A percentile compares a stretch with the other conserved stretches of the same genome.
Conservation (phyloP, 2,113 vertebrate genomes). For the Ploceus nigricollis region DNA sequence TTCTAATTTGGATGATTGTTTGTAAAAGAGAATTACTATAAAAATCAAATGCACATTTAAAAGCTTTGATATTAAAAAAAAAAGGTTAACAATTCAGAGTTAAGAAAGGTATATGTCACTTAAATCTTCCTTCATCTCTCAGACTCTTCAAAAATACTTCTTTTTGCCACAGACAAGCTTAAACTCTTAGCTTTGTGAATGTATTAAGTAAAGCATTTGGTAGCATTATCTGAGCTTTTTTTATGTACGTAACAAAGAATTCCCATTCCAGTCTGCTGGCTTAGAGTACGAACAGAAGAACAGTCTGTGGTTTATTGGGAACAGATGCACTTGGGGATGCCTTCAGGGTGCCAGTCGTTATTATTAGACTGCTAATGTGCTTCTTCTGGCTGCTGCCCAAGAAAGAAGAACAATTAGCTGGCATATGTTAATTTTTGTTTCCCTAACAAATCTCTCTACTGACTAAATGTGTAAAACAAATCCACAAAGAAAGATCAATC, state of each 20-base stretch:
- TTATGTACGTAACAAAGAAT: constrained; percentile 85
- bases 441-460: constrained; percentile 89
- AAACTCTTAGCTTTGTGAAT: constrained; percentile 71
- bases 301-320: constrained; percentile 88
- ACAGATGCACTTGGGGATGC: constrained; percentile 86
- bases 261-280: constrained; percentile 79
- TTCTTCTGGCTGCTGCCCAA: constrained; percentile 86
- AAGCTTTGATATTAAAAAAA: constrained; percentile 3
- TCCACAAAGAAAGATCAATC: constrained; percentile 90
- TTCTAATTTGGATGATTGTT: not conserved
- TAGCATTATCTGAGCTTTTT: constrained; percentile 79
- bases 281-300: constrained; percentile 80
- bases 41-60: not conserved
- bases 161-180: constrained; percentile 60
- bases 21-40: not conserved
- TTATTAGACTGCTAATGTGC: constrained; percentile 86
- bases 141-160: constrained; percentile 48
- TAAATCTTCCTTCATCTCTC: constrained; percentile 48
- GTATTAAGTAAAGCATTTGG: constrained; percentile 78
- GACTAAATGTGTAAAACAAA: constrained; percentile 89
- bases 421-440: constrained; percentile 92
- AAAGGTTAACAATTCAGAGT: not conserved
- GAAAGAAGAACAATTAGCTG: constrained; percentile 90
- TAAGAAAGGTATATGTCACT: not conserved
- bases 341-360: constrained; percentile 86